Evolutionary conservation across 2,113 vertebrate species (phyloP).

Genomic region (Sakesphorus luctuosus): DNA sequence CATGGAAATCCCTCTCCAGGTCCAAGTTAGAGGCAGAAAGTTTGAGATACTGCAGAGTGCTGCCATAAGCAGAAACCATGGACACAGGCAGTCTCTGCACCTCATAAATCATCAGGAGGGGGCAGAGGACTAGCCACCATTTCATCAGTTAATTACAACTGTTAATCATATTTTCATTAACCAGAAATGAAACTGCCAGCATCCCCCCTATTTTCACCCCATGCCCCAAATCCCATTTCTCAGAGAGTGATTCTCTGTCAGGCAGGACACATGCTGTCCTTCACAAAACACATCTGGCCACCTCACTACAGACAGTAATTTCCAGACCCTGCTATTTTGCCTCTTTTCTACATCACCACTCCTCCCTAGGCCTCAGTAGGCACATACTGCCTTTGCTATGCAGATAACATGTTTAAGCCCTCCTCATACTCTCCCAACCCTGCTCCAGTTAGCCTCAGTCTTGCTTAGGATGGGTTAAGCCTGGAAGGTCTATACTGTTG

Average conservation of each 20-base stretch:
- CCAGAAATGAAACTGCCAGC: slow-evolving; percentile 1
- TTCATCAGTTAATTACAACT: slow-evolving; percentile 59
- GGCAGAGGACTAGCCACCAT: background rate
- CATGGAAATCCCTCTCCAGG: background rate
- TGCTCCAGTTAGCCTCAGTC: background rate
- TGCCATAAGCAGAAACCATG: slow-evolving; percentile 30
- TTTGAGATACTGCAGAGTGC: background rate
- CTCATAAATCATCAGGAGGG: slow-evolving; percentile 30
- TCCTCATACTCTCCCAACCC: background rate
- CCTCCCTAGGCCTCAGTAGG: background rate
- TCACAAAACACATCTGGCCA: background rate
- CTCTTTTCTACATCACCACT: background rate
- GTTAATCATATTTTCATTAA: slow-evolving; percentile 68
- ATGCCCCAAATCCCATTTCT: background rate
- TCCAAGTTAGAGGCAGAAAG: background rate
- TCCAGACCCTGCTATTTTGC: background rate
- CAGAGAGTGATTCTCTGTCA: background rate
- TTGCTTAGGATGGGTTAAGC: background rate
- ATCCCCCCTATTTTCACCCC: background rate
- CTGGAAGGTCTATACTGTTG: background rate
- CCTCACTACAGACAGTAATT: background rate
- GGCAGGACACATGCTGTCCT: background rate
- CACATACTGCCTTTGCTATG: background rate
- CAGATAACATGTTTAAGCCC: background rate
- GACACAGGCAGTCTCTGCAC: background rate